A percentile compares a stretch with the other conserved stretches of the same genome.
These are phyloP conservation scores for Tinea pellionella DNA, from an alignment of 2,888 invertebrate genomes.

Conservation along the genomic window DNA sequence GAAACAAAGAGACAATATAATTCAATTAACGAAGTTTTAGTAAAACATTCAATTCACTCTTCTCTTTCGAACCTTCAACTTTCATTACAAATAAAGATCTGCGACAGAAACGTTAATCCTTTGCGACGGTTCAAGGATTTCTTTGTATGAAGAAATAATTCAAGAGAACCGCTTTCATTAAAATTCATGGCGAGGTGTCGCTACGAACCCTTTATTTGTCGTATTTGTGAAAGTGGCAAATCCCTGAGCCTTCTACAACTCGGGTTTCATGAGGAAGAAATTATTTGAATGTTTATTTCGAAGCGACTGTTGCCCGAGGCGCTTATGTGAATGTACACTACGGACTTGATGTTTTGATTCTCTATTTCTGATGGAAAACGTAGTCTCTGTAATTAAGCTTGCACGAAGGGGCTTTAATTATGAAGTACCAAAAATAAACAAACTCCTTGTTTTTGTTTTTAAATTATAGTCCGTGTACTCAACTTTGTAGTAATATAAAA, in stretches of 20 bases:
- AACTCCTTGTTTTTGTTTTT: background rate
- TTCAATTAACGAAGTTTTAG: background rate
- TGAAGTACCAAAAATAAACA: background rate
- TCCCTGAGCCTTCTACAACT: constrained; percentile 2
- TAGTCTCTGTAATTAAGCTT: constrained; percentile 2
- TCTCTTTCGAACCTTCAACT: background rate
- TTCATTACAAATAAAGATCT: constrained; percentile 9
- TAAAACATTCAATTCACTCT: constrained; percentile 2
- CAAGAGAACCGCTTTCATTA: constrained; percentile 35
- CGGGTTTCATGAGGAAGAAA: constrained; percentile 6
- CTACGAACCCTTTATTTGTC: constrained; percentile 33
- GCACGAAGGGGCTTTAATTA: background rate
- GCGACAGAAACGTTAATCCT: constrained; percentile 26
- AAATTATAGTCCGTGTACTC: background rate
- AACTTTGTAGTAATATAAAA: background rate
- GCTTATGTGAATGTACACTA: background rate
- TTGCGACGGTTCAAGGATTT: constrained; percentile 34
- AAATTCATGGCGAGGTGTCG: constrained; percentile 39
- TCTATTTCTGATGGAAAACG: background rate
- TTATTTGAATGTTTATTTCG: constrained; percentile 9
- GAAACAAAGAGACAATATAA: background rate
- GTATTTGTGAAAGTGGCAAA: constrained; percentile 19
- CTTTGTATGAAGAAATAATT: constrained; percentile 35
- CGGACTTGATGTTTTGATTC: background rate
- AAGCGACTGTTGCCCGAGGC: background rate